phyloP scores from a whole-genome alignment of 2,888 invertebrate genomes.

The Agrochola lota region DNA sequence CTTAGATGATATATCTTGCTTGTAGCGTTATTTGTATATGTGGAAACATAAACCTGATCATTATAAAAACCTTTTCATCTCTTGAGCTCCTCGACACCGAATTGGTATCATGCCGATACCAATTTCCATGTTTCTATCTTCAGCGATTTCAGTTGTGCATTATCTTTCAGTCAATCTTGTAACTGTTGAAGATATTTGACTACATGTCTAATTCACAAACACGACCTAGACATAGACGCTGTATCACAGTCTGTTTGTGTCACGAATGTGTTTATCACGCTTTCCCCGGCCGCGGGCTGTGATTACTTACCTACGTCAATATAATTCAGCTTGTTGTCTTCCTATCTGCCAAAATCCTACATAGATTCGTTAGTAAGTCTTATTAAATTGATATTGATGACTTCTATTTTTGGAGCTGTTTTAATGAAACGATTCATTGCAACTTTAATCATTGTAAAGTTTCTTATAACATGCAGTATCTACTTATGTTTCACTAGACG shows the following conservation, averaged over 20 bases:
- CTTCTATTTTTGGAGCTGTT: not conserved
- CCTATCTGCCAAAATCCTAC: slow-evolving; percentile 25
- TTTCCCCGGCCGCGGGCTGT: not conserved
- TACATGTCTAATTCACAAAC: slow-evolving; percentile 18
- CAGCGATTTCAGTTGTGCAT: too few relatives aligned
- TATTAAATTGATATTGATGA: not conserved
- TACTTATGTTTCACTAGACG: not conserved
- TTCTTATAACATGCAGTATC: not conserved
- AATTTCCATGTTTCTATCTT: not conserved
- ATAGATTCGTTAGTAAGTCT: not conserved
- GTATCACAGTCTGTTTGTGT: slow-evolving; percentile 46
- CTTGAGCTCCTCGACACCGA: not conserved
- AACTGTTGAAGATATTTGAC: not conserved
- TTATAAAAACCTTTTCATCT: not conserved
- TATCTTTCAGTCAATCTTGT: not conserved
- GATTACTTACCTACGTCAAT: slow-evolving; percentile 15
- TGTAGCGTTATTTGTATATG: not conserved
- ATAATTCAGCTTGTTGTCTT: slow-evolving; percentile 19
- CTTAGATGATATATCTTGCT: not conserved
- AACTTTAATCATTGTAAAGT: not conserved
- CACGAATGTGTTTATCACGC: slow-evolving; percentile 11
- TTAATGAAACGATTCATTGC: not conserved
- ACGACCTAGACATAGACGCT: slow-evolving; percentile 20
- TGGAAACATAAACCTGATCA: not conserved
- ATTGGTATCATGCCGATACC: not conserved